phyloP scores from a whole-genome alignment of 2,113 vertebrate genomes.

The Vanacampus margaritifer region DNA sequence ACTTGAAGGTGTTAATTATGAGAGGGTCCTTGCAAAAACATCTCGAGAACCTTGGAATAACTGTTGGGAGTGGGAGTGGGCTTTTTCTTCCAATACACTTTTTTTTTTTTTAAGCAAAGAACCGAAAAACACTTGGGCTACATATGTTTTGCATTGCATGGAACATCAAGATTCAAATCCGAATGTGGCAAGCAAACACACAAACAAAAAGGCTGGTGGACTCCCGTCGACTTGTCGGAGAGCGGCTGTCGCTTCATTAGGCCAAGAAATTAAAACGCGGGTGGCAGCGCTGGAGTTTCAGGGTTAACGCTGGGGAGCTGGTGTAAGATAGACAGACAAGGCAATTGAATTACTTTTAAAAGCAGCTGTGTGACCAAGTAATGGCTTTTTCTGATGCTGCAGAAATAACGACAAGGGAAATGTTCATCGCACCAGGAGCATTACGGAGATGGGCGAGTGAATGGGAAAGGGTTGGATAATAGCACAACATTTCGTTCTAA shows the following conservation, averaged over 20 bases:
- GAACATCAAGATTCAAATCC: neutral
- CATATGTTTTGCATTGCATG: neutral
- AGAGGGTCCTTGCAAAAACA: too few species aligned
- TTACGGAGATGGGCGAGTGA: conserved; percentile 3
- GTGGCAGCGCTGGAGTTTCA: conserved; percentile 30
- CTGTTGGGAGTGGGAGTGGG: too few species aligned
- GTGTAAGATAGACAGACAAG: conserved; percentile 35
- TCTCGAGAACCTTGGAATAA: too few species aligned
- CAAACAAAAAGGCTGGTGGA: conserved; percentile 33
- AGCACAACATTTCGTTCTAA: neutral
- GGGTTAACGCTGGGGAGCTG: conserved; percentile 28
- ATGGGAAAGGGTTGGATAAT: neutral
- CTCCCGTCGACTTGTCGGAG: conserved; percentile 53
- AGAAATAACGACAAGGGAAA: conserved; percentile 27
- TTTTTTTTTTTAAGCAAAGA: neutral
- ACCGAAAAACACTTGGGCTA: neutral
- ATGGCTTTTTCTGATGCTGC: conserved; percentile 43
- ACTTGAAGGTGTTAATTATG: too few species aligned
- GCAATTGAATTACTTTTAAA: conserved; percentile 25
- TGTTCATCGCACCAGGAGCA: conserved; percentile 24
- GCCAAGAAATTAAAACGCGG: conserved; percentile 77
- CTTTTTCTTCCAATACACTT: too few species aligned
- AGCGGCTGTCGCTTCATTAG: conserved; percentile 70
- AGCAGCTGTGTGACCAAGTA: conserved; percentile 41
- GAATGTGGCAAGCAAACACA: conserved; percentile 25